phyloP scores from a whole-genome alignment of 2,113 vertebrate genomes.

The Dasypus novemcinctus region DNA sequence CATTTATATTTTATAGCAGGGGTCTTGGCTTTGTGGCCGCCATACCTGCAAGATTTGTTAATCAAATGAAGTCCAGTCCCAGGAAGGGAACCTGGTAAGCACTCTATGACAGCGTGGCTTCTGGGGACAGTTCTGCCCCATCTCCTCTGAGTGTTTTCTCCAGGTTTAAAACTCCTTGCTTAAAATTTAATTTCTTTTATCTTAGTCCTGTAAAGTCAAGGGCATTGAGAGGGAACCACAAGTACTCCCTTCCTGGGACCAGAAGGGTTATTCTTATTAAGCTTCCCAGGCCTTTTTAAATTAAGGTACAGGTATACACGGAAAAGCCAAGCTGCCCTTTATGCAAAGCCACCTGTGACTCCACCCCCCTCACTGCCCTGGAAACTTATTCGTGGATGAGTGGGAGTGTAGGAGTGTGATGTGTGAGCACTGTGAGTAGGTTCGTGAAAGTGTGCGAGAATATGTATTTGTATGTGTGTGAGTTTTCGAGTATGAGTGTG shows the following conservation, averaged over 20 bases:
- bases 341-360: slow-evolving; percentile 16
- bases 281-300: not conserved
- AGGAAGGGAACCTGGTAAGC: not conserved
- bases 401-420: not conserved
- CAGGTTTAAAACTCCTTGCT: not conserved
- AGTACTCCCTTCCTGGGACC: not conserved
- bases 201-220: not conserved
- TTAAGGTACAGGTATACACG: not conserved
- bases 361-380: not conserved
- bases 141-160: not conserved
- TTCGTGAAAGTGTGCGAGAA: not conserved
- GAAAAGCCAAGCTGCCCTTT: not conserved
- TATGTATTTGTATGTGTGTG: not conserved
- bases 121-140: not conserved
- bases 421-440: not conserved
- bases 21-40: not conserved
- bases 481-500: not conserved
- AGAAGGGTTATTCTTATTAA: not conserved
- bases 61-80: slow-evolving; percentile 55
- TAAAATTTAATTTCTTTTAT: slow-evolving; percentile 13
- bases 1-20: not conserved
- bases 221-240: not conserved
- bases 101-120: not conserved
- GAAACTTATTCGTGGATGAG: not conserved
- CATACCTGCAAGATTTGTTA: slow-evolving; percentile 58